A percentile compares a stretch with the other conserved stretches of the same genome.
phyloP scores from a whole-genome alignment of 1,140 invertebrate species.

The Laupala kohalensis region DNA sequence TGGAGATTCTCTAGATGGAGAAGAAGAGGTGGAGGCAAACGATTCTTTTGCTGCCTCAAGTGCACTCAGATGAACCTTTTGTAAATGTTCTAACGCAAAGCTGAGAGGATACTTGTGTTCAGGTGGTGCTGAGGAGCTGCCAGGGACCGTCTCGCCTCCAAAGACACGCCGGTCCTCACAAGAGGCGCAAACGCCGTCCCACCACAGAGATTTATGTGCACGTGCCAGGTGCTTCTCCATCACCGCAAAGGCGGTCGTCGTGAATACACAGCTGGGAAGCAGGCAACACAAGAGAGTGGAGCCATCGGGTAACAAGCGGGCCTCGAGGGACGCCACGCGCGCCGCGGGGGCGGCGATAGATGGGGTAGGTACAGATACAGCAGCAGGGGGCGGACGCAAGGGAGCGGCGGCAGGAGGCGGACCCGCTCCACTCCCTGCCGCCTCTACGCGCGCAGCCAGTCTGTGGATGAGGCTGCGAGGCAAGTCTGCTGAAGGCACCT shows the following conservation, averaged over 20 bases:
- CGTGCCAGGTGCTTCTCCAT: background rate
- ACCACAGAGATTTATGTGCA: background rate
- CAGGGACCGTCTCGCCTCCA: background rate
- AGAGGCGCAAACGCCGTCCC: conserved; percentile 1
- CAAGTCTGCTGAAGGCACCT: no score
- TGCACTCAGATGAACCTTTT: background rate
- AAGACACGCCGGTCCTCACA: background rate
- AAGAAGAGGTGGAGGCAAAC: background rate
- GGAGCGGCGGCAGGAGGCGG: no score
- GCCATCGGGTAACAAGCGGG: background rate
- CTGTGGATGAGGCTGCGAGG: no score
- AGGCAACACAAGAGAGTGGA: background rate
- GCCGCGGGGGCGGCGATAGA: background rate
- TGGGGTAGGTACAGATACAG: no score
- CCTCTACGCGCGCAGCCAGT: no score
- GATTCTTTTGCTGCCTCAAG: background rate
- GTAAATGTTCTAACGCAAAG: background rate
- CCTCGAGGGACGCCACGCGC: conserved; percentile 1
- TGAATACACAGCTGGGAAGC: background rate
- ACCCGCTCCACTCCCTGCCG: no score
- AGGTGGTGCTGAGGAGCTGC: no score
- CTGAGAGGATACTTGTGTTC: background rate
- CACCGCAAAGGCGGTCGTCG: background rate
- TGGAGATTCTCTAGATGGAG: background rate
- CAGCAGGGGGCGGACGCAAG: no score